Conservation (phyloP, 2,113 vertebrate species). For the Protobothrops mucrosquamatus region DNA sequence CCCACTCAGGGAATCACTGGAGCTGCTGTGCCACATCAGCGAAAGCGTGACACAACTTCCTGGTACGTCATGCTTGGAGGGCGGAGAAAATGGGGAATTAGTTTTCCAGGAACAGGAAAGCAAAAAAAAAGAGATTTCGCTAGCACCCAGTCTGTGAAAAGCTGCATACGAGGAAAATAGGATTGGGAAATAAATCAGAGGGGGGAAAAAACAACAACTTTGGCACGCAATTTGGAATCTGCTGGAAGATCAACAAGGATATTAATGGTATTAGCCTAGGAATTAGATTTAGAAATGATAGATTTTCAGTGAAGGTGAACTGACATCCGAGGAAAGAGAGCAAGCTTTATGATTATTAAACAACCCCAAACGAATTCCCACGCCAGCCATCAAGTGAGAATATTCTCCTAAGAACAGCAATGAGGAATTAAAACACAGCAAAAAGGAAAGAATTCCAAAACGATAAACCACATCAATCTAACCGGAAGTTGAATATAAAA, state of each 20-base stretch:
- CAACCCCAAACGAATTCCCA: background rate
- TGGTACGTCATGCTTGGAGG: slow-evolving; percentile 26
- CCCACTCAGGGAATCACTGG: background rate
- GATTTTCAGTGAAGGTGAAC: background rate
- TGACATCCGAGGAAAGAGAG: background rate
- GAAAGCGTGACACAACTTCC: slow-evolving; percentile 45
- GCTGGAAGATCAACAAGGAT: background rate
- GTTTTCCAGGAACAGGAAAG: background rate
- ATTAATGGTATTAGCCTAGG: background rate
- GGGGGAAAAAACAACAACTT: background rate
- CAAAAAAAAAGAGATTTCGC: background rate
- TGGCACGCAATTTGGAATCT: background rate
- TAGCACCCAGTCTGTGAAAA: background rate
- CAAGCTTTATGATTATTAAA: background rate
- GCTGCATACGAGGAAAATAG: fast-evolving
- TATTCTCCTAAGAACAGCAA: background rate
- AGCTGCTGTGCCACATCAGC: slow-evolving; percentile 47
- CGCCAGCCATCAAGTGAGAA: background rate
- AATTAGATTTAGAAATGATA: background rate
- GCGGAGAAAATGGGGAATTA: slow-evolving; percentile 3
- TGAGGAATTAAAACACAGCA: background rate
- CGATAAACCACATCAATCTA: background rate
- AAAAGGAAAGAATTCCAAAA: background rate
- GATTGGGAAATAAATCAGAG: background rate
- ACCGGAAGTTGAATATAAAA: no score